These are phyloP conservation scores for Chondrosia reniformis DNA, from an alignment of 37 sponge, comb jelly and placozoan genomes.

Conservation along the genomic window DNA sequence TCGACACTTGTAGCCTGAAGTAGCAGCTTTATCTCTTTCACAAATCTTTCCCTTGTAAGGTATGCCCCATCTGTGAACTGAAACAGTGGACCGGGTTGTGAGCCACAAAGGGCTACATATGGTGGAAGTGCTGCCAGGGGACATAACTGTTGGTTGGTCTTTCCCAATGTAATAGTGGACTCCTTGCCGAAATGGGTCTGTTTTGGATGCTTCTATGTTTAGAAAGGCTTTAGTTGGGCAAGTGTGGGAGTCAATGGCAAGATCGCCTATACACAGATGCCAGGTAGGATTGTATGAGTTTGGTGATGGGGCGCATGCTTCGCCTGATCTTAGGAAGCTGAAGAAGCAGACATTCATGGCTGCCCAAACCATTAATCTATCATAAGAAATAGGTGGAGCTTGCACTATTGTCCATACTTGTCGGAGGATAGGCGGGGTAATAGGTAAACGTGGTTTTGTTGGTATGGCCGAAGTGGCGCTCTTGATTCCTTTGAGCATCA, in stretches of 20 bases:
- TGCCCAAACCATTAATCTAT: conserved; percentile 26
- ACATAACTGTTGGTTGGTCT: neutral
- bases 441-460: conserved; percentile 23
- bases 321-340: conserved; percentile 43
- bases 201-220: neutral
- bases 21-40: neutral
- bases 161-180: neutral
- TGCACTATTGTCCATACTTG: neutral
- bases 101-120: neutral
- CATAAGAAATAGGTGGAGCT: neutral
- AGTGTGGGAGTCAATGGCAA: neutral
- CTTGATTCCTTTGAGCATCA: conserved; percentile 9
- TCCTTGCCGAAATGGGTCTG: conserved; percentile 5
- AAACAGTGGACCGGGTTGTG: neutral
- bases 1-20: neutral
- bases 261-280: conserved; percentile 14
- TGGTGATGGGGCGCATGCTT: neutral
- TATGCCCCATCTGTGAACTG: neutral
- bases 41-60: neutral
- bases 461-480: neutral
- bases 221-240: neutral
- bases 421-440: conserved; percentile 33
- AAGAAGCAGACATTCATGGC: conserved; percentile 21
- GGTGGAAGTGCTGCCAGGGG: neutral
- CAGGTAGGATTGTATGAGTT: neutral